These are phyloP conservation scores for Glaucidium brasilianum DNA, from an alignment of 2,113 vertebrate genomes.

Conservation along the genomic window DNA sequence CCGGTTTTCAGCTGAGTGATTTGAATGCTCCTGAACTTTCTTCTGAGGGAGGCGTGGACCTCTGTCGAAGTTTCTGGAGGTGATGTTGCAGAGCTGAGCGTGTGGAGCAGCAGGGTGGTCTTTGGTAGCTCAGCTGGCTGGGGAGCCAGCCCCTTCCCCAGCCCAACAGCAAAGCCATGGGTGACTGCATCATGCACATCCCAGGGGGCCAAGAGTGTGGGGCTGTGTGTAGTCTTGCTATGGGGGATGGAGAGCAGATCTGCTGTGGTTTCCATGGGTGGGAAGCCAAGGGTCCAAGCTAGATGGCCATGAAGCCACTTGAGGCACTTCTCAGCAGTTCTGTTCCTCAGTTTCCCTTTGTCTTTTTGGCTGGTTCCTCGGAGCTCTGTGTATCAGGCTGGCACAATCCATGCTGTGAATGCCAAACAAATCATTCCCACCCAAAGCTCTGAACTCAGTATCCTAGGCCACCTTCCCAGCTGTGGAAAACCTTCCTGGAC, in stretches of 20 bases:
- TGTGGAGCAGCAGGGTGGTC: rapidly evolving
- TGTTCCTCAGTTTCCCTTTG: neutral
- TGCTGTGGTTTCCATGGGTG: neutral
- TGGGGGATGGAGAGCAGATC: neutral
- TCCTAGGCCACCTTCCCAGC: neutral
- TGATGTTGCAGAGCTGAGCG: rapidly evolving
- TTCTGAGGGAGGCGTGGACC: neutral
- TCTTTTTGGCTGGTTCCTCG: neutral
- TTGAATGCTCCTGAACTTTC: neutral
- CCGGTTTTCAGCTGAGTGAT: neutral
- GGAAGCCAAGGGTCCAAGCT: neutral
- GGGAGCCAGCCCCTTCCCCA: neutral
- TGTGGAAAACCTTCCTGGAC: neutral
- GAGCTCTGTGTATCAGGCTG: rapidly evolving
- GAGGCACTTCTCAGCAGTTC: neutral
- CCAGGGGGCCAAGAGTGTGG: rapidly evolving
- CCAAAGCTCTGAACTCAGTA: neutral
- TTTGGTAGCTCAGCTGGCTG: neutral
- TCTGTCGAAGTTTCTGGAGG: neutral
- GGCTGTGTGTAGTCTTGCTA: rapidly evolving
- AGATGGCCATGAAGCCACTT: too few species aligned
- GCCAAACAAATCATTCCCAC: neutral
- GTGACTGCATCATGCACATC: too few species aligned
- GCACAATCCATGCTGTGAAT: neutral
- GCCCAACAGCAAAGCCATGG: neutral